Percentiles rank a stretch among this genome's conserved stretches.
Conservation (phyloP, 2,113 vertebrate genomes). For the Podocnemis expansa region DNA sequence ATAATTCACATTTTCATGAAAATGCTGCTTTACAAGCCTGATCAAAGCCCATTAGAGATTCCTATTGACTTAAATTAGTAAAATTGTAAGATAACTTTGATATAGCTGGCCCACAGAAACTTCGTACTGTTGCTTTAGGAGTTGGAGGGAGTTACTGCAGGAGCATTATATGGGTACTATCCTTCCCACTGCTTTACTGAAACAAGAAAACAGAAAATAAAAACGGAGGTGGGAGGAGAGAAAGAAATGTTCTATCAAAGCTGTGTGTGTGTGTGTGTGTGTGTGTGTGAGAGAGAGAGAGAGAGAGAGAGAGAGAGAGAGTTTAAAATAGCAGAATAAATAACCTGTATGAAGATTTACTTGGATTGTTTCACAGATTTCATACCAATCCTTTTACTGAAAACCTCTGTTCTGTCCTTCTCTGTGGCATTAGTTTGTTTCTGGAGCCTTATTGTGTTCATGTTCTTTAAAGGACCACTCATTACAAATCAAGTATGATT, state of each 20-base stretch:
- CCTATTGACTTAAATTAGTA: background rate
- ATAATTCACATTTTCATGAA: background rate
- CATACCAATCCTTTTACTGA: conserved; percentile 66
- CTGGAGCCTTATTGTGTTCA: conserved; percentile 50
- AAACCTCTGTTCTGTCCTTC: conserved; percentile 50
- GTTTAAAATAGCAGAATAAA: conserved; percentile 68
- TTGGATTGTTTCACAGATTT: conserved; percentile 62
- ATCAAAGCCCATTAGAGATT: background rate
- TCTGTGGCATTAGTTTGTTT: conserved; percentile 53
- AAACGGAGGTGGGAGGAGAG: background rate
- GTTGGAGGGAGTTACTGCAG: background rate
- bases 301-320: conserved; percentile 1
- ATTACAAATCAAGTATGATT: background rate
- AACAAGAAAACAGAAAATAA: background rate
- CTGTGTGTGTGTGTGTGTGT: background rate
- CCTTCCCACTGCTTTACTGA: background rate
- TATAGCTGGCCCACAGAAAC: conserved; percentile 18
- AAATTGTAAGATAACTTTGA: background rate
- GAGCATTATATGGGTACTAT: background rate
- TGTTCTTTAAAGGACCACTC: background rate
- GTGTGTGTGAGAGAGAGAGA: background rate
- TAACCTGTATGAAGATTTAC: conserved; percentile 62
- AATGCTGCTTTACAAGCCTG: background rate
- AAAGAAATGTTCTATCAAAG: conserved; percentile 36
- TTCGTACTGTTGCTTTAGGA: background rate